Evolutionary conservation across 2,888 invertebrate species (phyloP).

Genomic region (Perizoma flavofasciatum): DNA sequence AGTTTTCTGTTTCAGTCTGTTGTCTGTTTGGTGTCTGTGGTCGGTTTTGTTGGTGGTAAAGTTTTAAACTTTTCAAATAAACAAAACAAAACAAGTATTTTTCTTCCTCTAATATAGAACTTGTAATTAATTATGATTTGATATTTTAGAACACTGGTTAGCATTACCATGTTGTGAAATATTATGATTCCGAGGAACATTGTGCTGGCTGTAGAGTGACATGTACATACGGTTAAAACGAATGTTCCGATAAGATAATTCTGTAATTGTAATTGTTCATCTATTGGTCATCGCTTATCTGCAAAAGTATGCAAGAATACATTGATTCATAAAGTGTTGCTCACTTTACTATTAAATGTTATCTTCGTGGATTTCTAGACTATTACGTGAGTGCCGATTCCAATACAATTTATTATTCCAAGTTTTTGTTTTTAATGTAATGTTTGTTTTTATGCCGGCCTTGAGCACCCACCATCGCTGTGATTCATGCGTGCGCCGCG

Average conservation of each 20-base stretch:
- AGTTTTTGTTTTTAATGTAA: background rate
- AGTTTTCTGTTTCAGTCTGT: too few relatives aligned
- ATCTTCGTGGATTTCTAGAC: constrained; percentile 17
- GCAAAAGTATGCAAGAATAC: constrained; percentile 1
- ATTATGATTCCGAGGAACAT: background rate
- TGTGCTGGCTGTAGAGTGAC: background rate
- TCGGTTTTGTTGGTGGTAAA: too few relatives aligned
- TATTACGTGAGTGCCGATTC: constrained; percentile 20
- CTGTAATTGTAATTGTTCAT: constrained; percentile 3
- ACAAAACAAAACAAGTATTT: too few relatives aligned
- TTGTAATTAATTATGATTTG: too few relatives aligned
- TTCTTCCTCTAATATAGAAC: too few relatives aligned
- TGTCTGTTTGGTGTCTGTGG: too few relatives aligned
- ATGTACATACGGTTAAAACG: background rate
- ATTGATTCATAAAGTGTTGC: constrained; percentile 9
- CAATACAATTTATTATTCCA: background rate
- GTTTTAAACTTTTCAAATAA: too few relatives aligned
- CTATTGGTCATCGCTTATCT: constrained; percentile 13
- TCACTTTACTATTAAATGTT: constrained; percentile 19
- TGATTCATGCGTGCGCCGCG: constrained; percentile 12
- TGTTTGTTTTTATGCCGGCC: constrained; percentile 10
- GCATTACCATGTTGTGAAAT: too few relatives aligned
- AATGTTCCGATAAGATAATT: constrained; percentile 1
- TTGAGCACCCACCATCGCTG: constrained; percentile 7
- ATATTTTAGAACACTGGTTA: too few relatives aligned